phyloP scores from a whole-genome alignment of 2,888 invertebrate species.

The Leucophenga montana region DNA sequence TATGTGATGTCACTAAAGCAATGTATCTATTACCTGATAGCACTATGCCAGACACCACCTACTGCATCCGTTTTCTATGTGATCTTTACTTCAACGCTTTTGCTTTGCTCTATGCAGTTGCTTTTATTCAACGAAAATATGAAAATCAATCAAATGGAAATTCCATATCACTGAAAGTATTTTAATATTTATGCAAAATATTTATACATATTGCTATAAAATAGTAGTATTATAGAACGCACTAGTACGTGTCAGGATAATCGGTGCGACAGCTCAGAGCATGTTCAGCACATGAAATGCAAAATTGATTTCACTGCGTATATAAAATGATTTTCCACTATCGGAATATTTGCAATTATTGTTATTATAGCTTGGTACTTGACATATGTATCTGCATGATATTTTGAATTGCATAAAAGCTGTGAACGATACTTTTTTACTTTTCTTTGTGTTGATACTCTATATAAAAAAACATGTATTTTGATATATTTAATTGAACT shows the following conservation, averaged over 20 bases:
- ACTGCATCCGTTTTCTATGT: background rate
- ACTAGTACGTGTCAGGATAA: background rate
- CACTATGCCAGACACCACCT: background rate
- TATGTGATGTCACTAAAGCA: too few species aligned
- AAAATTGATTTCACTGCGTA: conserved; percentile 10
- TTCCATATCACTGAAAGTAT: conserved; percentile 63
- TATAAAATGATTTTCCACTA: too few species aligned
- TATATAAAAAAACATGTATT: too few species aligned
- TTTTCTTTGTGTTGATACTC: too few species aligned
- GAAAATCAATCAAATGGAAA: conserved; percentile 61
- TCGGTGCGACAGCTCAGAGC: conserved; percentile 4
- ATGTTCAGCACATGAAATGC: background rate
- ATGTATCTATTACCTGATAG: too few species aligned
- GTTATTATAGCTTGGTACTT: too few species aligned
- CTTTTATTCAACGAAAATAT: conserved; percentile 16
- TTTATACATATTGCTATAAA: background rate
- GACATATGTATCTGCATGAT: too few species aligned
- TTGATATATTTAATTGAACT: too few species aligned
- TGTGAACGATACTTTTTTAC: too few species aligned
- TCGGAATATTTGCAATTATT: conserved; percentile 10
- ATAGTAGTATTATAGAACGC: background rate
- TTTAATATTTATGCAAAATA: conserved; percentile 61
- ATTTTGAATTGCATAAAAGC: too few species aligned
- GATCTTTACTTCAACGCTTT: background rate
- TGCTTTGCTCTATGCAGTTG: background rate